phyloP scores from a whole-genome alignment of 2,113 vertebrate species.

The Ia io region DNA sequence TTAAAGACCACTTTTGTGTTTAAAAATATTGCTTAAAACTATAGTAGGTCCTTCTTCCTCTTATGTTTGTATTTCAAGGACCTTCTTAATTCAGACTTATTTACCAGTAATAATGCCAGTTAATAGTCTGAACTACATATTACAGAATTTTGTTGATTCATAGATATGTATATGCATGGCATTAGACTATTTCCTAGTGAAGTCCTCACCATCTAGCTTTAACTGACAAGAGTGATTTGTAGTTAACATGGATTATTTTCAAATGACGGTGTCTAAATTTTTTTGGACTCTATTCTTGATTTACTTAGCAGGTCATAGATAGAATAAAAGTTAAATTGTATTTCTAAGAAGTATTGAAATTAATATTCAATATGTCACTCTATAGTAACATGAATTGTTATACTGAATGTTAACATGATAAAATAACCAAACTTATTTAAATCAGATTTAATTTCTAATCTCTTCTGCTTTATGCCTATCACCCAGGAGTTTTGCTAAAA shows the following conservation, averaged over 20 bases:
- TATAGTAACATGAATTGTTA: neutral
- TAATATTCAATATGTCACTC: neutral
- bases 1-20: neutral
- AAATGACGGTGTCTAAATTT: neutral
- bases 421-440: neutral
- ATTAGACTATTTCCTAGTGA: neutral
- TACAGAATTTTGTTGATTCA: neutral
- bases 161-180: neutral
- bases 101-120: neutral
- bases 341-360: conserved; percentile 24
- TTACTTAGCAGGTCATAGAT: conserved; percentile 2
- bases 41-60: neutral
- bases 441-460: conserved; percentile 29
- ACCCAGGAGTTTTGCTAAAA: neutral
- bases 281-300: neutral
- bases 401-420: neutral
- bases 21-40: neutral
- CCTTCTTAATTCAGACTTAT: neutral
- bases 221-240: neutral
- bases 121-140: neutral
- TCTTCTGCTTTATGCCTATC: neutral
- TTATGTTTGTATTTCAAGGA: neutral
- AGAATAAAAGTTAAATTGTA: conserved; percentile 12
- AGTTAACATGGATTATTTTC: conserved; percentile 32
- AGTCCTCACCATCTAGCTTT: neutral